Evolutionary conservation across 2,113 vertebrate species (phyloP), one percentile per base, ranked within the genome.

Genomic region (Cyphomyrus plagiostoma): DNA sequence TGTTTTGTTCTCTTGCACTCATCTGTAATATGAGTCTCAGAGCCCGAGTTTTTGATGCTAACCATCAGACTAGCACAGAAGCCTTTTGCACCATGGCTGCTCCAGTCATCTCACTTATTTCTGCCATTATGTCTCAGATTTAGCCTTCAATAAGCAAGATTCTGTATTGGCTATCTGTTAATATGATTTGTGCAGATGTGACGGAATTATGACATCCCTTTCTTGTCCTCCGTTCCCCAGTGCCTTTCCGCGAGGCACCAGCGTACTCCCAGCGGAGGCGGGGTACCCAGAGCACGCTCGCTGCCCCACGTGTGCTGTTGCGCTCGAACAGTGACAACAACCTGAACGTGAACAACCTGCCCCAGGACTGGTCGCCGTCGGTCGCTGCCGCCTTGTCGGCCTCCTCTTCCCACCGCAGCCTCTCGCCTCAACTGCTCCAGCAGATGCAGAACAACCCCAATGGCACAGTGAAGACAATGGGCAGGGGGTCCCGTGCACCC

Each of bases 301-400:
- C 97, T 13, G 96, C 98, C 8, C 98, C 98, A 13, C 96, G 97
- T 90, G 95, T 97, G 92, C 94, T 99, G 90, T 97, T 99, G 84
- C 97, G 98, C 80, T 99, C 98, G 93, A 99, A 98, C 95, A 99
- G 98, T 0, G 98, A 99, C 95, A 99, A 97, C 95, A 98, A 98
- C 93, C 96, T 99, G 82, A 95, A 96, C 90, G 90, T 95, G 58
- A 94, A 95, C 83, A 92, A 93, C 0, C 88, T 95, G 52, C 50
- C 89, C 19, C 50, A 23, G 39, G 80, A 83, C 77, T 89, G 74
- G 48, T 52, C 88, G 6, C 66, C 88, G 0, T 49, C 88, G 50
- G 88, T 95, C 92, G 97, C 96, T 17, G 94, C 94, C 56, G 94
- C 92, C 90, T 93, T 96, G 45, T 95, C 95, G 49, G 95, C 96